Evolutionary conservation across 2,888 invertebrate species (phyloP), one percentile per base, ranked within the genome.

Genomic region (Trichogramma evanescens): DNA sequence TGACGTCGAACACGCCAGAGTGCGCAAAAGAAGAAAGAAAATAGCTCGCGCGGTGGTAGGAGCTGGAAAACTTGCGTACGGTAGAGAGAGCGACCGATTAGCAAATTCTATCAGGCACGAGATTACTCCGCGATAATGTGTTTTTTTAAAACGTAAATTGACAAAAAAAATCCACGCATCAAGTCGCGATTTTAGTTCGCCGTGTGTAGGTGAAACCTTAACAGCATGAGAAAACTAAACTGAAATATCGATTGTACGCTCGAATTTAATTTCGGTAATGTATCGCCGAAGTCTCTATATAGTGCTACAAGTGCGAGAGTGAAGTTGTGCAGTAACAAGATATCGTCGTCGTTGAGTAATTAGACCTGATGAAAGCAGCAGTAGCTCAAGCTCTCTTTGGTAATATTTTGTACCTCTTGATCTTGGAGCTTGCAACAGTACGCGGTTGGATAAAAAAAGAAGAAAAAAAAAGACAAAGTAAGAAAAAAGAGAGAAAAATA

Each of bases 301-400:
- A 57, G 49, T 42, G 38, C 41, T 39, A 39, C n/a, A 50, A 39
- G 52, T 26, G 26, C 26, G 26, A 42, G 40, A 49, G 8, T 8
- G 45, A 61, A 61, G 26, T 26, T 26, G 26, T 26, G 26, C 26
- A 26, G 26, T 26, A 26, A 26, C 26, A 26, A 26, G 26, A 26
- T 26, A 26, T 26, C 26, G 26, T 26, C 26, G 26, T 26, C 26
- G 26, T 26, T 26, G 26, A 26, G 61, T 58, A 63, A 61, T 59
- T 50, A 57, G 58, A 58, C 50, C 50, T 59, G 57, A 61, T 59
- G 63, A 57, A 57, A 65, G 59, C 50, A 13, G 10, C 6, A 8
- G 48, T 48, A 13, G 45, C n/a, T 40, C 42, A 51, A 38, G 13
- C 43, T 43, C 26, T 26, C 13, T 38, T n/a, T 41, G 43, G 50